These are phyloP conservation scores for Lithophane leautieri DNA, from an alignment of 2,888 invertebrate genomes.

Conservation along the genomic window DNA sequence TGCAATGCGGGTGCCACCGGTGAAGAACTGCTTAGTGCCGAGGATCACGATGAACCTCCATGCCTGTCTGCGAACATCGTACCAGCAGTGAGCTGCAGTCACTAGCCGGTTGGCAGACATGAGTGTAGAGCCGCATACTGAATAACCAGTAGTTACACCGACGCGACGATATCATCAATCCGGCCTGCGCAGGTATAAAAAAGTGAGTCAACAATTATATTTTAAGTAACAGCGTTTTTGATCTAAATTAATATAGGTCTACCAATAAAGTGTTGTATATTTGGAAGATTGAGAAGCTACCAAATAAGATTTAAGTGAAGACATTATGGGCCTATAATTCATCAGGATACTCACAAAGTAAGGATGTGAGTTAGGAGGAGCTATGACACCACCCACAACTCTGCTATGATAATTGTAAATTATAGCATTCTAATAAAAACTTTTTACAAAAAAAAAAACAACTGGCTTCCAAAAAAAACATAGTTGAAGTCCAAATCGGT, in stretches of 20 bases:
- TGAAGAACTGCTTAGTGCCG: constrained; percentile 71
- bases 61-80: constrained; percentile 71
- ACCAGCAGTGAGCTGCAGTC: constrained; percentile 83
- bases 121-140: constrained; percentile 77
- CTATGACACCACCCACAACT: constrained; percentile 77
- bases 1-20: constrained; percentile 70
- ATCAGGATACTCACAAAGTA: constrained; percentile 68
- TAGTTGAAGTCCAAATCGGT: no score
- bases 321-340: background rate
- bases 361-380: constrained; percentile 74
- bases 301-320: background rate
- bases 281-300: background rate
- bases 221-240: background rate
- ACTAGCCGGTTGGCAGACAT: constrained; percentile 72
- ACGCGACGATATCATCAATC: constrained; percentile 74
- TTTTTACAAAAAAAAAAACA: no score
- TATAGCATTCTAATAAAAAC: no score
- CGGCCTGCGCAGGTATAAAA: constrained; percentile 69
- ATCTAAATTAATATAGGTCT: background rate
- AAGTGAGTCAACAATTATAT: background rate
- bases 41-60: constrained; percentile 73
- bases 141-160: constrained; percentile 64
- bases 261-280: background rate
- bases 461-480: no score
- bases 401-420: no score